Percentiles rank a stretch among this genome's conserved stretches.
Evolutionary conservation across 2,888 invertebrate genomes (phyloP).

Genomic region (Oscheius sp.): DNA sequence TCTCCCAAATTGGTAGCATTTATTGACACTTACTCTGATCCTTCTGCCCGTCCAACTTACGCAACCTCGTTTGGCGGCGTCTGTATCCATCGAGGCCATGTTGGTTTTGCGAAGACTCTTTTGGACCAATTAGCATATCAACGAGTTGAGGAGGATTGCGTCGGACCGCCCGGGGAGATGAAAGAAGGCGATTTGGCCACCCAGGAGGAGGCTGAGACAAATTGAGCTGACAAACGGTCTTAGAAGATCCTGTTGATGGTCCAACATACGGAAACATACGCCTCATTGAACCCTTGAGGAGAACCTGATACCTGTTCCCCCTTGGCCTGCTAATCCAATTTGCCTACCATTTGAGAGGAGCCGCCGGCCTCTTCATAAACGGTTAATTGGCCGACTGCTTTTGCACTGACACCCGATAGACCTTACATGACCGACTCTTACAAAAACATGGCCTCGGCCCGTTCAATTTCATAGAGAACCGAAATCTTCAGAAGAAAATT

Average conservation of each 20-base stretch:
- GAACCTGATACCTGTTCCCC: constrained; percentile 20
- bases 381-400: constrained; percentile 27
- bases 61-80: constrained; percentile 17
- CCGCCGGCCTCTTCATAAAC: constrained; percentile 23
- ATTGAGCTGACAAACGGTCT: too few species aligned
- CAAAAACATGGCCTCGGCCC: background rate
- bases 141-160: background rate
- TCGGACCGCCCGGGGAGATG: constrained; percentile 8
- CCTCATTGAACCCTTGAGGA: too few species aligned
- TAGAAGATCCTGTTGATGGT: too few species aligned
- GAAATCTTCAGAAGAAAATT: background rate
- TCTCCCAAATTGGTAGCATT: constrained; percentile 33
- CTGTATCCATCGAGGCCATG: constrained; percentile 13
- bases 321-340: constrained; percentile 29
- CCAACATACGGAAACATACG: too few species aligned
- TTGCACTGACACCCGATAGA: constrained; percentile 32
- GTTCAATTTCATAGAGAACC: background rate
- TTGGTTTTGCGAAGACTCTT: background rate
- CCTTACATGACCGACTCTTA: constrained; percentile 15
- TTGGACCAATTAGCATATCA: constrained; percentile 27
- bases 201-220: background rate
- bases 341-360: constrained; percentile 16
- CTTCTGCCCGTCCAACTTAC: background rate
- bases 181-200: constrained; percentile 16
- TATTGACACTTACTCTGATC: constrained; percentile 38